These are phyloP conservation scores for Drosophila incognita DNA, from an alignment of 2,888 invertebrate species.

Conservation along the genomic window DNA sequence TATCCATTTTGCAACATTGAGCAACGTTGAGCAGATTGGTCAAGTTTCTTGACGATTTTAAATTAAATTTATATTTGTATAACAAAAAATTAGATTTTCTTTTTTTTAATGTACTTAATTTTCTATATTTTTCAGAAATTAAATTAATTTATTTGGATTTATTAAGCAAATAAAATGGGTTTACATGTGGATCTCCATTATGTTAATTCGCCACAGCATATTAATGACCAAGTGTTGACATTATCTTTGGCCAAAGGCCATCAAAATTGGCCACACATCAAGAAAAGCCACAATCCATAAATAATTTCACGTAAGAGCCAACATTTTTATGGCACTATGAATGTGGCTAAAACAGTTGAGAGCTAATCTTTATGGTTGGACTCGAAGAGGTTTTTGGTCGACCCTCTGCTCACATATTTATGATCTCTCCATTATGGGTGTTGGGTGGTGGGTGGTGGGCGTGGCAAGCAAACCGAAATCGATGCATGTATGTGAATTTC, in stretches of 20 bases:
- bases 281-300: conserved; percentile 17
- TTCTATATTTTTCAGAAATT: neutral
- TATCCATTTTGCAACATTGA: neutral
- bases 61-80: neutral
- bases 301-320: conserved; percentile 21
- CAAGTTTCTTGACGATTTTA: neutral
- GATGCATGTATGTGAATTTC: conserved; percentile 42
- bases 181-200: neutral
- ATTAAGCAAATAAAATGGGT: neutral
- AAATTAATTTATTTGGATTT: neutral
- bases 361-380: conserved; percentile 38
- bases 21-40: neutral
- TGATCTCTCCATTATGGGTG: conserved; percentile 66
- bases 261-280: conserved; percentile 20
- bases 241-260: conserved; percentile 18
- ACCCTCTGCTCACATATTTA: conserved; percentile 64
- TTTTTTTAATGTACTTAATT: no score
- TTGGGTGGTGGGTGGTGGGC: conserved; percentile 15
- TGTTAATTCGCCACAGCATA: neutral
- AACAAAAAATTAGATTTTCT: no score
- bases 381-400: conserved; percentile 17
- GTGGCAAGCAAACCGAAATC: conserved; percentile 30
- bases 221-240: conserved; percentile 28
- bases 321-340: conserved; percentile 21
- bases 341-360: conserved; percentile 22